Percentiles rank a stretch among this genome's conserved stretches.
phyloP scores from a whole-genome alignment of 1,140 invertebrate species.

The Periplaneta americana region DNA sequence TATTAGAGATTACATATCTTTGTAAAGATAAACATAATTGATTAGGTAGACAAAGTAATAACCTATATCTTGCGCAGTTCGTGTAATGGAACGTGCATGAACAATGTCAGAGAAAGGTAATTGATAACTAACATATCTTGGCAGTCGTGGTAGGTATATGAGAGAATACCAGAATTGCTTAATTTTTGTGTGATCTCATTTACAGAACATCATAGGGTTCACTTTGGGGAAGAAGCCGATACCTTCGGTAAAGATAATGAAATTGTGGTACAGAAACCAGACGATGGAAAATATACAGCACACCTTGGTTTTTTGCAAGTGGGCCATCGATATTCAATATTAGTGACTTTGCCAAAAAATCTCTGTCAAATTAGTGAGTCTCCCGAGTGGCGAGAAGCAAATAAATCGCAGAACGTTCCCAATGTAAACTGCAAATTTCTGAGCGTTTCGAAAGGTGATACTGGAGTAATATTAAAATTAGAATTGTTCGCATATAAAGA shows the following conservation, averaged over 20 bases:
- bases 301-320: slow-evolving; percentile 39
- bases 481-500: slow-evolving; percentile 47
- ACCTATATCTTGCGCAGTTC: no score
- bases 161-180: not conserved
- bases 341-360: slow-evolving; percentile 2
- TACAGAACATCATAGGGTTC: slow-evolving; percentile 34
- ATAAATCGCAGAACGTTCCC: slow-evolving; percentile 24
- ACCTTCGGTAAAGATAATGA: slow-evolving; percentile 33
- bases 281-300: slow-evolving; percentile 29
- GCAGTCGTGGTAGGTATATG: no score
- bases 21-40: no score
- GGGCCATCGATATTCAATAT: slow-evolving; percentile 33
- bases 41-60: no score
- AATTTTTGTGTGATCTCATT: slow-evolving; percentile 20
- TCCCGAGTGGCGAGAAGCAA: not conserved
- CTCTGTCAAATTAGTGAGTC: not conserved
- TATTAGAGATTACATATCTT: no score
- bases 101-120: not conserved
- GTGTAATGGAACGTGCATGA: no score
- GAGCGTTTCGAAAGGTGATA: slow-evolving; percentile 28
- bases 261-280: slow-evolving; percentile 30
- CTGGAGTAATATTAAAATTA: slow-evolving; percentile 36
- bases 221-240: slow-evolving; percentile 31
- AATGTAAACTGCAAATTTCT: slow-evolving; percentile 35
- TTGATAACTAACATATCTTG: not conserved